Base-by-base conservation (phyloP, 2,888 invertebrate species). In the Dusona sp. region DNA sequence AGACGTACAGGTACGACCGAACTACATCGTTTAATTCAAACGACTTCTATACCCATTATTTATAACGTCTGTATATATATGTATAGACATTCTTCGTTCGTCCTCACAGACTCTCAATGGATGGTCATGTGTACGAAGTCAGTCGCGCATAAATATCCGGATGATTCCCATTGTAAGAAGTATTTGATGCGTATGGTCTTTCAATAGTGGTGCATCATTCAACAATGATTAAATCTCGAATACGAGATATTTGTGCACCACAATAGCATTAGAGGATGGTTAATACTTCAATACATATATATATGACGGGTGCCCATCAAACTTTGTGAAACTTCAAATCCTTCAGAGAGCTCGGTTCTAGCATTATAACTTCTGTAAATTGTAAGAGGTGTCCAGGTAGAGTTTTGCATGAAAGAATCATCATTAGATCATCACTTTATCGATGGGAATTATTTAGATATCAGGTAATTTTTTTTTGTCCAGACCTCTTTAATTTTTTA, bases 81-180 rank as follows among this genome's bases (percentile, higher is more conserved):
- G 36, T 25, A 36, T 25, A n/a, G 51, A 65, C 19, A 51, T 38
- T 38, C 29, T 70, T 33, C 25, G 33, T 70, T 42, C 70, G 48
- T 45, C 29, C 38, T 51, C 29, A 54, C 57, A 13, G 68, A 11
- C 25, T 16, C 68, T 38, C 51, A 36, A 67, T n/a, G 57, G 42
- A 64, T 77, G 42, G 42, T 70, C 74, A 82, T 74, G 70, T 67
- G 79, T 79, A 61, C 42, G 51, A 51, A 42, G 61, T 79, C 64
- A 45, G 54, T 85, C 67, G 79, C 19, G 68, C 74, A 85, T 82
- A 81, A 85, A 85, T 82, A 70, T 70, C 64, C 51, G 36, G 64
- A 82, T 79, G 75, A 85, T 85, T 82, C 79, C 29, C 36, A 72
- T 42, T 79, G 64, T 64, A 54, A 38, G 42, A 36, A 38, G 7